Conservation (phyloP, 2,888 invertebrate species). For the Dromius quadrimaculatus region DNA sequence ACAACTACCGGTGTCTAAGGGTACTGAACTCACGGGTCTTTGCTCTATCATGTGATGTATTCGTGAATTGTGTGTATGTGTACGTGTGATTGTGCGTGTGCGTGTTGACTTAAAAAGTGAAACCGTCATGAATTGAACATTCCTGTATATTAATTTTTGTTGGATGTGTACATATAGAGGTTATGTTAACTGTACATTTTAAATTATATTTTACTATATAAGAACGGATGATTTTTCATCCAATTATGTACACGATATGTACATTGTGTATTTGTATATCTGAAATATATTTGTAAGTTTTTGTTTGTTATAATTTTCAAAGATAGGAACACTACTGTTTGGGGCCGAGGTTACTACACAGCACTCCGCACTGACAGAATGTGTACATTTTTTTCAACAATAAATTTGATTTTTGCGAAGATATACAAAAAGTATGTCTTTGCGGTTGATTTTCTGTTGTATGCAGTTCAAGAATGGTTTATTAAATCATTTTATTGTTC, state of each 20-base stretch:
- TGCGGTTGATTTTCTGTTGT: slow-evolving; percentile 24
- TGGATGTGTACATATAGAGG: slow-evolving; percentile 44
- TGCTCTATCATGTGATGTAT: slow-evolving; percentile 84
- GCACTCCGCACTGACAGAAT: slow-evolving; percentile 26
- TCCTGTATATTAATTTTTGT: slow-evolving; percentile 11
- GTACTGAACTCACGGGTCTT: slow-evolving; percentile 85
- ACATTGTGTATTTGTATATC: slow-evolving; percentile 51
- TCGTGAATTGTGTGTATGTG: slow-evolving; percentile 21
- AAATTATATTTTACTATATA: slow-evolving; percentile 48
- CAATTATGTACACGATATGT: slow-evolving; percentile 38
- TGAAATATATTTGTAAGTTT: slow-evolving; percentile 52
- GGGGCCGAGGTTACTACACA: slow-evolving; percentile 18
- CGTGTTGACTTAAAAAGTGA: background rate
- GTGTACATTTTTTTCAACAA: slow-evolving; percentile 31
- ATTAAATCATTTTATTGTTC: slow-evolving; percentile 40
- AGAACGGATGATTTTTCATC: slow-evolving; percentile 22
- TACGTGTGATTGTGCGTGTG: background rate
- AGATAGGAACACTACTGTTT: slow-evolving; percentile 27
- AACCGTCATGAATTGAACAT: slow-evolving; percentile 17
- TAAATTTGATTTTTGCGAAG: slow-evolving; percentile 28
- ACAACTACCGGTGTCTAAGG: slow-evolving; percentile 79
- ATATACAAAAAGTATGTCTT: slow-evolving; percentile 23
- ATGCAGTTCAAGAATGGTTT: slow-evolving; percentile 35
- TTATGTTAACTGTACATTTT: slow-evolving; percentile 45
- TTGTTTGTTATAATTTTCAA: slow-evolving; percentile 47